A percentile compares a stretch with the other conserved stretches of the same genome.
Evolutionary conservation across 2,888 invertebrate species (phyloP).

Genomic region (Drosophila siamana): DNA sequence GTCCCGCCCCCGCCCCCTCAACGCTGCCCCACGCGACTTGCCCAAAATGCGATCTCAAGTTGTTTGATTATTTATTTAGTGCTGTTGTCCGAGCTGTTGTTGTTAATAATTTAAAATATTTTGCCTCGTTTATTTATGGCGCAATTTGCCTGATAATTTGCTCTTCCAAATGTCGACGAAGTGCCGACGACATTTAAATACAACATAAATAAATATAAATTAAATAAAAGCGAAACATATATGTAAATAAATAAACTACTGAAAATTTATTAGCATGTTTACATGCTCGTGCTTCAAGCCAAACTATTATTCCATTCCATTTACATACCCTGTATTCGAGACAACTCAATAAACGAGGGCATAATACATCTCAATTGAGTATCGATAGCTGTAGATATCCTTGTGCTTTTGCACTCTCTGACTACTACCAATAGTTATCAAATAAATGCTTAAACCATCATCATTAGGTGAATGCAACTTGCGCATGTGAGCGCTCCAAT

Average conservation of each 20-base stretch:
- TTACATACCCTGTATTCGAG: constrained; percentile 1
- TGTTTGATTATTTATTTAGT: constrained; percentile 54
- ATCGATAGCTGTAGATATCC: too few relatives aligned
- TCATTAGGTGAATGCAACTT: too few relatives aligned
- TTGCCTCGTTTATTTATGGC: constrained; percentile 63
- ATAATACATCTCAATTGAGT: background rate
- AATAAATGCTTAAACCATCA: too few relatives aligned
- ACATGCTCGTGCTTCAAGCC: background rate
- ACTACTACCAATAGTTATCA: too few relatives aligned
- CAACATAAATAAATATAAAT: constrained; percentile 51
- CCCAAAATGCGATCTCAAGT: constrained; percentile 36
- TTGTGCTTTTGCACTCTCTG: background rate
- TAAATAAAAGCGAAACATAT: constrained; percentile 35
- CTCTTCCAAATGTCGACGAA: constrained; percentile 53
- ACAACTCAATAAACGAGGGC: background rate
- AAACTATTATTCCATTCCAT: background rate
- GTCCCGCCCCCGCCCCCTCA: background rate
- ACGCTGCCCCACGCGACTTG: constrained; percentile 49
- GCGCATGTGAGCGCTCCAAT: too few relatives aligned
- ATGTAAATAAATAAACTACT: constrained; percentile 46
- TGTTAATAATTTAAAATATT: constrained; percentile 51
- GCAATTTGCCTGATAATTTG: constrained; percentile 63
- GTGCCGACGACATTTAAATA: constrained; percentile 58
- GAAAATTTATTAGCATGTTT: constrained; percentile 43
- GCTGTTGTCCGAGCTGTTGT: constrained; percentile 42